Percentiles rank a stretch among this genome's conserved stretches.
These are phyloP conservation scores for Speoplatyrhinus poulsoni DNA, from an alignment of 2,113 vertebrate genomes.

Conservation along the genomic window DNA sequence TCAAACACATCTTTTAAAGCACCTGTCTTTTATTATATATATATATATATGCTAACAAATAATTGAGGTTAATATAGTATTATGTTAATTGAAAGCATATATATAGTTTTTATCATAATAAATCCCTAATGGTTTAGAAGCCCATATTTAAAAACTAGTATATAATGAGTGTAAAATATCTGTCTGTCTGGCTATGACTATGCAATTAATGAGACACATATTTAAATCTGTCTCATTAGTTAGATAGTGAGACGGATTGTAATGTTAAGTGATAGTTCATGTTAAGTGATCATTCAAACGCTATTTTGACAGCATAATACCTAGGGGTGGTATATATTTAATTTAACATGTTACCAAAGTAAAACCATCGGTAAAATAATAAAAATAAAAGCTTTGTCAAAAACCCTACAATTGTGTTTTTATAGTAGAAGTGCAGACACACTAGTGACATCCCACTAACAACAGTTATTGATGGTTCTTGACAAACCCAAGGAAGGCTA, in stretches of 20 bases:
- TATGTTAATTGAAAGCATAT: not conserved
- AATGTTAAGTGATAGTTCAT: not conserved
- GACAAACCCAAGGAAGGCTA: not conserved
- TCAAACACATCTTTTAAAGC: conserved; percentile 3
- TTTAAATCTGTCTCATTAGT: not conserved
- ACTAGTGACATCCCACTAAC: conserved; percentile 17
- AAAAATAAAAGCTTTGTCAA: not conserved
- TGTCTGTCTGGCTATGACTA: not conserved
- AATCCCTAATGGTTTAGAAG: not conserved
- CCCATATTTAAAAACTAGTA: not conserved
- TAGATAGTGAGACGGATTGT: not conserved
- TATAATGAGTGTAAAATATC: not conserved
- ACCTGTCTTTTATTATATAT: conserved; percentile 10
- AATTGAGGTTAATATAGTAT: not conserved
- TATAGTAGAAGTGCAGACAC: not conserved
- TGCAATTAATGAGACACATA: not conserved
- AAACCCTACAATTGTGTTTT: not conserved
- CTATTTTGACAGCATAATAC: not conserved
- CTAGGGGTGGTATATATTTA: not conserved
- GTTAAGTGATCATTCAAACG: not conserved
- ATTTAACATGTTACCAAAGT: not conserved
- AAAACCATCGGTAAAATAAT: not conserved
- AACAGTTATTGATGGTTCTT: not conserved
- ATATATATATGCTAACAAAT: not conserved
- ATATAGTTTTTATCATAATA: not conserved